Base-by-base conservation (phyloP, 2,888 invertebrate genomes). In the Philopedon plagiatum region DNA sequence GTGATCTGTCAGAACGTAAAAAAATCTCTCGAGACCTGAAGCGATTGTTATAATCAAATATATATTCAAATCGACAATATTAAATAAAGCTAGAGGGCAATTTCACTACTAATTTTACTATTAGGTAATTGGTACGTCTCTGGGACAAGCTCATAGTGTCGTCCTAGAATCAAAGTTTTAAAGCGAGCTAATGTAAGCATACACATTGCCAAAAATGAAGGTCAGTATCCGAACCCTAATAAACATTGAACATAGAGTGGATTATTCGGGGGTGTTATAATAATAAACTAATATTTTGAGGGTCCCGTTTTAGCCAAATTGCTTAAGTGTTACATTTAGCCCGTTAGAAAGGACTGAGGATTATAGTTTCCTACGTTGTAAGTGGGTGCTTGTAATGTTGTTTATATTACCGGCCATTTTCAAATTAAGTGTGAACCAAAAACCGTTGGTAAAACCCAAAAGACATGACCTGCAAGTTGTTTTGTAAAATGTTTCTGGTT, bases 231-330 rank as follows among this genome's bases (percentile, higher is more conserved):
- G 9, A 63, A 70, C 69, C 69, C 63, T 70, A 70, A 70, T 70
- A 70, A 70, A 70, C 63, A 70, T 57, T 46, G 63, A 44, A 44
- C 57, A 57, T 60, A 54, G 54, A 68, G 46, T 54, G 26, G 56
- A 61, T 68, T 61, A 61, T 57, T 62, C 63, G 41, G 46, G 69
- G 57, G 63, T 63, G 62, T 63, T 70, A 70, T 70, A 70, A 70
- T 70, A 70, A 70, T 70, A 70, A 70, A 70, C 63, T 70, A 70
- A 70, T 70, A 70, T 57, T 62, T 63, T 70, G 57, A 70, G 62
- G 69, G 62, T 46, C 9, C 57, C 21, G 54, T 62, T 70, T 63
- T 63, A 62, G 56, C 32, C 23, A 63, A 70, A 70, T 46, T 63
- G 57, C 54, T 63, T 57, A 57, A 60, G 34, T 63, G 19, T 56